Evolutionary conservation across 2,113 vertebrate genomes (phyloP).

Genomic region (Poeciliopsis turrubarensis): DNA sequence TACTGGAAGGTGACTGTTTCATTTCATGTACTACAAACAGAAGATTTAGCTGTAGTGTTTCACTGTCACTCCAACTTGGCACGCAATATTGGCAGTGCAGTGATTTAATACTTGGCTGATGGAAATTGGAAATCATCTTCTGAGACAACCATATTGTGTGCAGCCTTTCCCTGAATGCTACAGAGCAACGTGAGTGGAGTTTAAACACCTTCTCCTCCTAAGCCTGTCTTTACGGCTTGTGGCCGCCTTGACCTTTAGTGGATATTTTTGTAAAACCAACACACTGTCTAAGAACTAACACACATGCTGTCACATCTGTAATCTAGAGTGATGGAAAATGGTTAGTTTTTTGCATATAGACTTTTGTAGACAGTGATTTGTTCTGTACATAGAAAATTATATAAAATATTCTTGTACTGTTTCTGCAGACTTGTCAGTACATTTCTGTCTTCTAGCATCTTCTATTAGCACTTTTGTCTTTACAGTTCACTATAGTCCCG

Average conservation of each 20-base stretch:
- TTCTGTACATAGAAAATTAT: not conserved
- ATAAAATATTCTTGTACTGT: not conserved
- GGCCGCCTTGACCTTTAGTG: slow-evolving; percentile 41
- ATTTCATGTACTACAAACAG: slow-evolving; percentile 64
- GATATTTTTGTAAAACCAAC: slow-evolving; percentile 27
- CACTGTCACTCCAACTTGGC: slow-evolving; percentile 54
- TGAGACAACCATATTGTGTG: slow-evolving; percentile 58
- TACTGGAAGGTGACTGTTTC: slow-evolving; percentile 57
- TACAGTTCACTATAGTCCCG: not conserved
- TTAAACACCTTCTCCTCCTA: slow-evolving; percentile 43
- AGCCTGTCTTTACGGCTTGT: slow-evolving; percentile 21
- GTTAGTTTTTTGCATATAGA: not conserved
- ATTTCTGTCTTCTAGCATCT: not conserved
- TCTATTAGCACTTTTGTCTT: not conserved
- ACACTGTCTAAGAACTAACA: not conserved
- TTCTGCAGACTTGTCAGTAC: not conserved
- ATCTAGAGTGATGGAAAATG: not conserved
- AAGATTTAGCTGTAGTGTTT: slow-evolving; percentile 57
- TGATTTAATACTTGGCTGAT: slow-evolving; percentile 68
- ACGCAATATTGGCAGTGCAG: slow-evolving; percentile 62
- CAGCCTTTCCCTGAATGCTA: slow-evolving; percentile 54
- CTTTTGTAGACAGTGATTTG: not conserved
- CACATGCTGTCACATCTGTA: not conserved
- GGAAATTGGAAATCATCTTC: slow-evolving; percentile 73
- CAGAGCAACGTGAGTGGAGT: slow-evolving; percentile 50